A percentile compares a stretch with the other conserved stretches of the same genome.
Evolutionary conservation across 2,113 vertebrate species (phyloP).

Genomic region (Tenrec ecaudatus): DNA sequence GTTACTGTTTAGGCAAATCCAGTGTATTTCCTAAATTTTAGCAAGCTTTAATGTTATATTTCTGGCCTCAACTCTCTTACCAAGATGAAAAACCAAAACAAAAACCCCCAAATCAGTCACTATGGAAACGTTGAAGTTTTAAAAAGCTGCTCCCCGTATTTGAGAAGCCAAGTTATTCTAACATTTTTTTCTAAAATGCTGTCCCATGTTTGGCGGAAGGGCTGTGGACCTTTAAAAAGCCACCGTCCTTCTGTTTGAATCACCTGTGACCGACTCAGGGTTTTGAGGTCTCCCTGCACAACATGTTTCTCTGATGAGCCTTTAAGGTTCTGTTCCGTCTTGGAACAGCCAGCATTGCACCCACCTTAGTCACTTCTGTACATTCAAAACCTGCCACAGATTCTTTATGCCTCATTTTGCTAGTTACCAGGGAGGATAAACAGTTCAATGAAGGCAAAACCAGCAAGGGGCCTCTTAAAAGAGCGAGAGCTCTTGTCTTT

Average conservation of each 20-base stretch:
- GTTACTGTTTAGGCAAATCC: neutral
- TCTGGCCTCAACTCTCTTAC: neutral
- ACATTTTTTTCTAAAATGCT: neutral
- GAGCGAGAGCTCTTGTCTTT: neutral
- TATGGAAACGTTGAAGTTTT: conserved; percentile 59
- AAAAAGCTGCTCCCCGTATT: conserved; percentile 6
- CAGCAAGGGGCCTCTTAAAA: neutral
- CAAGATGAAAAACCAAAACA: conserved; percentile 5
- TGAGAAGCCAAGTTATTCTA: conserved; percentile 52
- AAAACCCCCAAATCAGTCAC: neutral
- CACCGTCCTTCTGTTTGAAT: conserved; percentile 25
- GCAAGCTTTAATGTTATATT: conserved; percentile 25
- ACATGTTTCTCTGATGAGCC: neutral
- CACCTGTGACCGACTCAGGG: neutral
- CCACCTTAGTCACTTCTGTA: conserved; percentile 16
- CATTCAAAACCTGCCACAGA: conserved; percentile 37
- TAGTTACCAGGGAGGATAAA: conserved; percentile 41
- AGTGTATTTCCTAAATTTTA: conserved; percentile 36
- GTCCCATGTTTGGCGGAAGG: neutral
- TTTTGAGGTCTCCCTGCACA: conserved; percentile 30
- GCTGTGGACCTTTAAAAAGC: conserved; percentile 14
- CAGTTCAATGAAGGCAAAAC: conserved; percentile 40
- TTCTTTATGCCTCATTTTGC: conserved; percentile 56
- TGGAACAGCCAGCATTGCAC: conserved; percentile 34
- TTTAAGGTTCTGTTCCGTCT: conserved; percentile 32